These are phyloP conservation scores for Aphaenogaster ashmeadi DNA, from an alignment of 1,140 invertebrate genomes.

Conservation along the genomic window DNA sequence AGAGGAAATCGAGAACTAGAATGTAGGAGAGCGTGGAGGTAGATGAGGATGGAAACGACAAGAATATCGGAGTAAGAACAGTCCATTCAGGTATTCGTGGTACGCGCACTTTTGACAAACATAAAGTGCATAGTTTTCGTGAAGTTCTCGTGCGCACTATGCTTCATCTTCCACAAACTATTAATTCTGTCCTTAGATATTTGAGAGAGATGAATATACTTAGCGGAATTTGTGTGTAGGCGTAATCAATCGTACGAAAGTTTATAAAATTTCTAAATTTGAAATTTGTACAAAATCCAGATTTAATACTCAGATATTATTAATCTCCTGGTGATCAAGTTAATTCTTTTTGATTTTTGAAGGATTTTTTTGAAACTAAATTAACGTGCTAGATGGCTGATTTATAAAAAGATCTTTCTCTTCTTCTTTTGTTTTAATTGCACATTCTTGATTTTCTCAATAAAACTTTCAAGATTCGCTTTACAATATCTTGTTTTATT, in stretches of 20 bases:
- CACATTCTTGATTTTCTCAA: too few relatives aligned
- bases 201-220: not conserved
- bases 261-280: not conserved
- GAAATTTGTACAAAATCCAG: not conserved
- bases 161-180: not conserved
- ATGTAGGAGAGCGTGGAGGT: slow-evolving; percentile 1
- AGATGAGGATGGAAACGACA: slow-evolving; percentile 31
- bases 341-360: too few relatives aligned
- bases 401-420: too few relatives aligned
- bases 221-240: slow-evolving; percentile 19
- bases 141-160: not conserved
- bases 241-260: not conserved
- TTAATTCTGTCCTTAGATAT: not conserved
- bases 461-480: too few relatives aligned
- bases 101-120: slow-evolving; percentile 24
- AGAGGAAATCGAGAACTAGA: not conserved
- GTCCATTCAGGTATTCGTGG: slow-evolving; percentile 35
- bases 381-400: too few relatives aligned
- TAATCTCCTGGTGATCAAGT: not conserved
- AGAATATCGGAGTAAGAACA: slow-evolving; percentile 14
- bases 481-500: not conserved
- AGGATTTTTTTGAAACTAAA: too few relatives aligned
- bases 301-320: too few relatives aligned
- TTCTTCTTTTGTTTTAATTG: too few relatives aligned
- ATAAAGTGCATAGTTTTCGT: slow-evolving; percentile 24